Evolutionary conservation across 2,113 vertebrate species (phyloP), one percentile per base, ranked within the genome.

Genomic region (Caranx ignobilis): DNA sequence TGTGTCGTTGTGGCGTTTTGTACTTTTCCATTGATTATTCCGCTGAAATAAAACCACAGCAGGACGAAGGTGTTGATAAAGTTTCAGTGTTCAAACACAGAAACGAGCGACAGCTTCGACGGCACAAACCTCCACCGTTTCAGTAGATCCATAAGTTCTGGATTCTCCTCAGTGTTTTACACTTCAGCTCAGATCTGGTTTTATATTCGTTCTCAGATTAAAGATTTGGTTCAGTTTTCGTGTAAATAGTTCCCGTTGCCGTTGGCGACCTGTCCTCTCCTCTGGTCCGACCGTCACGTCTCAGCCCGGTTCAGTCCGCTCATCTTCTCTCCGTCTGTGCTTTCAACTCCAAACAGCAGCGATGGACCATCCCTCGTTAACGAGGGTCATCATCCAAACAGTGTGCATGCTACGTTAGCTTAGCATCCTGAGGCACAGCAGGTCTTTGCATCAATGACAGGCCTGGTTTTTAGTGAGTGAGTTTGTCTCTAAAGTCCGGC

Each of bases 11-110:
- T 35, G 21, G 21, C 37, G 41, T 54, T 67, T 18, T 0, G 31
- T 37, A 65, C 70, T 71, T 79, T 79, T 75, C 82, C 86, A 82
- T 68, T 55, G 70, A 64, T 79, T 75, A 71, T 45, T 31, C 11
- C 3, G 31, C 71, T 78, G 62, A 62, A 70, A n/a, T 50, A 50
- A 50, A 50, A 16, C 18, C 32, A 48, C 48, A 50, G 48, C 2
- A 7, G 16, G 48, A 50, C 9, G 16, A 7, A 2, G 19, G 16
- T 19, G 48, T 77, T 16, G 35, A 18, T 21, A 19, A 31, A 55
- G 31, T 12, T 62, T 55, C 34, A 77, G 5, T 48, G 39, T 63
- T 79, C 69, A 52, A 34, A 72, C 11, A 11, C 47, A 5, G 35
- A 21, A 41, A 67, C 19, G 19, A 45, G n/a, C 3, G 6, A 75